Evolutionary conservation across 2,113 vertebrate genomes (phyloP), one percentile per base, ranked within the genome.

Genomic region (Lophura nycthemera): DNA sequence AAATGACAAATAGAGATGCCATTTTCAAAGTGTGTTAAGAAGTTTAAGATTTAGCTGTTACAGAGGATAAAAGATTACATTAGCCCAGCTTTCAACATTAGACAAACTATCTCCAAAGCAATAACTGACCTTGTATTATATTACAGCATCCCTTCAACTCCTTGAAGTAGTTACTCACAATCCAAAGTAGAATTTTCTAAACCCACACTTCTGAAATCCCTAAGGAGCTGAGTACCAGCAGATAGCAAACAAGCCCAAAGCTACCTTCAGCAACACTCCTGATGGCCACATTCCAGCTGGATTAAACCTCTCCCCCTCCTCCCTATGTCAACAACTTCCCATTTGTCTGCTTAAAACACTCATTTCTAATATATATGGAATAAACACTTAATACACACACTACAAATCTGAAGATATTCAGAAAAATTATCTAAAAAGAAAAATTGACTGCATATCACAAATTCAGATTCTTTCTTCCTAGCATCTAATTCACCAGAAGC

Each of bases 261-360:
- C 47, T 56, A 69, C 47, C 47, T 88, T 29, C 69, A 95, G 45
- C 83, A 93, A 52, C 60, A 59, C 52, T 84, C 83, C 60, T 21
- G 6, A 83, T 27, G 17, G 67, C 45, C 63, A 56, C 77, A 76
- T 80, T 96, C 91, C 73, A 93, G 52, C 16, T 83, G 78, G 87
- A 92, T 91, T 93, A 96, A 95, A 83, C 38, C 71, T 88, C 88
- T 93, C 81, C 72, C 60, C 59, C 32, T 73, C 77, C 67, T 79
- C 45, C 50, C 27, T 13, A 32, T 13, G 36, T 82, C 91, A 70
- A 67, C 52, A 92, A 79, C 64, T 88, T 86, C 15, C n/a, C 59
- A 69, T 75, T 71, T 30, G 42, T 80, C 42, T 66, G 72, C 61
- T 89, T 57, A 36, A 91, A 82, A 61, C 8, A 60, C 21, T 72